phyloP scores from a whole-genome alignment of 2,113 vertebrate genomes.

The Rhinoderma darwinii region DNA sequence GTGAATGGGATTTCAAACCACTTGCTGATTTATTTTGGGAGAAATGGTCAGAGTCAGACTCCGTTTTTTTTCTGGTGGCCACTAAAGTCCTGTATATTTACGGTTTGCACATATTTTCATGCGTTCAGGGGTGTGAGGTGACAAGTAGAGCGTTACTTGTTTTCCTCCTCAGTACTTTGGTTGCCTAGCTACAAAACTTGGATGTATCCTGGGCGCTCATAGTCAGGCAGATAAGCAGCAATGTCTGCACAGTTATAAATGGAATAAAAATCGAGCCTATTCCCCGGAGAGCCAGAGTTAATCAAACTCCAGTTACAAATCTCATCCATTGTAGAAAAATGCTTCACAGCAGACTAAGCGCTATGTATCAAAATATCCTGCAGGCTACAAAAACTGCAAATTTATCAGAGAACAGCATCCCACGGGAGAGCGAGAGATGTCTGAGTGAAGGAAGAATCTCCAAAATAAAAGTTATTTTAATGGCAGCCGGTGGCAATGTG shows the following conservation, averaged over 20 bases:
- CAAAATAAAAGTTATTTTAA: background rate
- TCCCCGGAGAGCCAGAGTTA: slow-evolving; percentile 28
- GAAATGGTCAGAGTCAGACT: too few species aligned
- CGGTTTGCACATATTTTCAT: background rate
- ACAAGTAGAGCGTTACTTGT: background rate
- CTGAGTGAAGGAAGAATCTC: background rate
- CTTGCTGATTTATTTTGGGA: too few species aligned
- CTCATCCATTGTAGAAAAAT: background rate
- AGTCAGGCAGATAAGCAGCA: slow-evolving; percentile 1
- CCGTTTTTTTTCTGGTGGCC: background rate
- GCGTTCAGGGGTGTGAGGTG: background rate
- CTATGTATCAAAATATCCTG: slow-evolving; percentile 19
- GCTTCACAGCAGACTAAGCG: slow-evolving; percentile 11
- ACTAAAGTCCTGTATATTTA: background rate
- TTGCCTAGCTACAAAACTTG: slow-evolving; percentile 5
- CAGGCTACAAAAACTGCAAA: background rate
- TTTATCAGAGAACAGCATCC: background rate
- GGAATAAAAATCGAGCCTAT: slow-evolving; percentile 16
- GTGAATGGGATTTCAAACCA: too few species aligned
- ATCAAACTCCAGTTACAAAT: slow-evolving; percentile 31
- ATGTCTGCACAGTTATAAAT: slow-evolving; percentile 25
- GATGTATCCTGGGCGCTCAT: background rate
- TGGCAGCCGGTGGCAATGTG: background rate
- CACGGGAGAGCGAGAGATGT: background rate
- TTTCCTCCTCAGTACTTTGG: background rate